Base-by-base conservation (phyloP, 1,140 invertebrate genomes). In the Mizuhopecten yessoensis region DNA sequence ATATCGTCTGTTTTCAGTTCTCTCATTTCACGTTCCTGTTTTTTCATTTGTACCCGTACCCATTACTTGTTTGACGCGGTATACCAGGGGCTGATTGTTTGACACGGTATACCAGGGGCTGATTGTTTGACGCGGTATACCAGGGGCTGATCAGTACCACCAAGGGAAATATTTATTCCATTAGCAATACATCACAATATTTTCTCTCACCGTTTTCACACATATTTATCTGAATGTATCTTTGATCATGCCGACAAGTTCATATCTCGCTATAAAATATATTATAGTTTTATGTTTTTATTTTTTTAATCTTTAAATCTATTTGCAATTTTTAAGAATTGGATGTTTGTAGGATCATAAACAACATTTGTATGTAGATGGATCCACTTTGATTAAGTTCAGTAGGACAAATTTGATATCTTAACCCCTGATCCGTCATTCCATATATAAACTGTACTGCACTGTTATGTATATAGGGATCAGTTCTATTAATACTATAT, bases 281-380 rank as follows among this genome's bases (percentile, higher is more conserved):
- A 75, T 75, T 75, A 75, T 75, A 75, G n/a, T n/a, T 75, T 75
- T 75, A 9, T 75, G n/a, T 39, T 39, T 39, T 3, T 29, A 75
- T n/a, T 75, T 75, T 75, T 75, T 75, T 75, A 75, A 75, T 75
- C 57, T 75, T 75, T 75, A 29, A 29, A 75, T 75, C n/a, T 29
- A 75, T 17, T 75, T 75, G 1, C n/a, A 9, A 29, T 75, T 75
- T 75, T 75, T n/a, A 75, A 29, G 5, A 75, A n/a, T 75, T n/a
- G n/a, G 57, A 75, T 75, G 1, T n/a, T 29, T 75, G 57, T 29
- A 29, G 0, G 29, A 17, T n/a, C 17, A 75, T 75, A 29, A 29
- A 75, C 23, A 15, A 13, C 45, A 39, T 39, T n/a, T n/a, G n/a
- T n/a, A n/a, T n/a, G n/a, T n/a, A n/a, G n/a, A n/a, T n/a, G n/a